Conservation (phyloP, 2,797 vertebrate genomes). For the Holocentrus rufus region DNA sequence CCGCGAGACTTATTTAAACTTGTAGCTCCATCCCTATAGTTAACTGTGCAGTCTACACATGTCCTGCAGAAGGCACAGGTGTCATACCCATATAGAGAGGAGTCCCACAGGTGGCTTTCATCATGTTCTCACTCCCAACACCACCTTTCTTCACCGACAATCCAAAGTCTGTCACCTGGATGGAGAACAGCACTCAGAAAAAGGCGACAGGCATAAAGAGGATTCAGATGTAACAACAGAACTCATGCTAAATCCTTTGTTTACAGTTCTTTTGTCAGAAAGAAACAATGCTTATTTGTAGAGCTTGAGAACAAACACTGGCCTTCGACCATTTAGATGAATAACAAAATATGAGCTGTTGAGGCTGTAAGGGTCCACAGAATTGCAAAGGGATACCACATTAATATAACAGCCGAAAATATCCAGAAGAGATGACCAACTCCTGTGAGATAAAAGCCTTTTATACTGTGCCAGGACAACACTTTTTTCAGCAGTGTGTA, state of each 20-base stretch:
- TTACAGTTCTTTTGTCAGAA: slow-evolving; percentile 30
- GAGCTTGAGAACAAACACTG: slow-evolving; percentile 41
- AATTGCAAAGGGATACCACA: slow-evolving; percentile 17
- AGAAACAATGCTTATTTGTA: slow-evolving; percentile 18
- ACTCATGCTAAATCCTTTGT: slow-evolving; percentile 26
- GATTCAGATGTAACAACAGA: slow-evolving; percentile 32
- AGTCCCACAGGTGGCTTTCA: slow-evolving; percentile 88
- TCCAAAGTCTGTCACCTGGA: slow-evolving; percentile 90
- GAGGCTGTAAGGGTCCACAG: slow-evolving; percentile 40
- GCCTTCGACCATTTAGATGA: slow-evolving; percentile 39
- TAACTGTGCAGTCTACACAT: too few relatives aligned
- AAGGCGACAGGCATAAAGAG: slow-evolving; percentile 43
- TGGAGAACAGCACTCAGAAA: slow-evolving; percentile 42
- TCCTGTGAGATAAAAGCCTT: slow-evolving; percentile 64
- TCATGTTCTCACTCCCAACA: slow-evolving; percentile 84
- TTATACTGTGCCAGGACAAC: slow-evolving; percentile 59
- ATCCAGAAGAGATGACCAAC: slow-evolving; percentile 48
- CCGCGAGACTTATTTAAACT: too few relatives aligned
- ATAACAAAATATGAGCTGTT: slow-evolving; percentile 55
- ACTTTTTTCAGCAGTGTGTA: slow-evolving; percentile 40
- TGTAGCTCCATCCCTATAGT: too few relatives aligned
- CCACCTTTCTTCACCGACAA: slow-evolving; percentile 86
- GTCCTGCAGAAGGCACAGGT: slow-evolving; percentile 25
- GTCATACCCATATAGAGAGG: slow-evolving; percentile 91
- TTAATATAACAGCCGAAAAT: slow-evolving; percentile 56